Conservation (phyloP, 2,888 invertebrate genomes). For the Ophonus ardosiacus region DNA sequence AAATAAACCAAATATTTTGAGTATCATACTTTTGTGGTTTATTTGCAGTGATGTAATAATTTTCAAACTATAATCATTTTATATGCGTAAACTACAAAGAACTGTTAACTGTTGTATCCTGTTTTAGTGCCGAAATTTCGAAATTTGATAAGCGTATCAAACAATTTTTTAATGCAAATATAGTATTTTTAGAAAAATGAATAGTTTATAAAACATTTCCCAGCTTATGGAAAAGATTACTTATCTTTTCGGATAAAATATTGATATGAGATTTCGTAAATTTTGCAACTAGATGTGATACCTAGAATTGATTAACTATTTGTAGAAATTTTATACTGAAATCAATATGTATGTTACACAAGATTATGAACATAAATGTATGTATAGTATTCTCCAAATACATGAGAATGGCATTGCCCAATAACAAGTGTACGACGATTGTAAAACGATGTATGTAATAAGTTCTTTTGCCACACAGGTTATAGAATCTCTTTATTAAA, state of each 20-base stretch:
- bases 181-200: not conserved
- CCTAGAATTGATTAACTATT: too few species aligned
- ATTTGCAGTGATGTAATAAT: constrained; percentile 19
- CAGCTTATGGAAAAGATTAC: not conserved
- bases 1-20: constrained; percentile 23
- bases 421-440: too few species aligned
- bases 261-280: too few species aligned
- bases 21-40: not conserved
- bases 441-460: too few species aligned
- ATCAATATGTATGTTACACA: too few species aligned
- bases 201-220: not conserved
- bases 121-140: constrained; percentile 17
- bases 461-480: too few species aligned
- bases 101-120: constrained; percentile 10
- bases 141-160: constrained; percentile 25
- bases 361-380: too few species aligned
- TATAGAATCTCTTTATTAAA: too few species aligned
- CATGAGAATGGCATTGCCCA: too few species aligned
- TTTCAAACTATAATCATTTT: constrained; percentile 4
- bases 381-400: too few species aligned
- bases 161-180: not conserved
- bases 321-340: too few species aligned
- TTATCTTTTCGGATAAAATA: not conserved
- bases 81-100: not conserved
- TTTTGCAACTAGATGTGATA: too few species aligned